Base-by-base conservation (phyloP, 2,113 vertebrate genomes). In the Tyrannus savana region DNA sequence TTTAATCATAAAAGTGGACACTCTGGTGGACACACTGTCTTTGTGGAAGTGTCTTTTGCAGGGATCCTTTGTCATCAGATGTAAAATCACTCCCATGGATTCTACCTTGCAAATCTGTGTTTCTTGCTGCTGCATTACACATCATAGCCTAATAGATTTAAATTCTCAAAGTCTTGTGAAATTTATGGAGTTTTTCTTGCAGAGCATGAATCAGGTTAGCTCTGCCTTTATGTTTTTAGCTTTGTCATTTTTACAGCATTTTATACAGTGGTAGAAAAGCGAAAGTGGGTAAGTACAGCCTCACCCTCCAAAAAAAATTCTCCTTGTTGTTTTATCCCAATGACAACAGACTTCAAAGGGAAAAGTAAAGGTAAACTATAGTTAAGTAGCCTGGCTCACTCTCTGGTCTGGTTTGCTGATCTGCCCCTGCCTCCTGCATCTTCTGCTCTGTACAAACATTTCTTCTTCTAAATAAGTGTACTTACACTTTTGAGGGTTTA, bases 131-230 rank as follows among this genome's bases (percentile, higher is more conserved):
- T 77, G 19, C 22, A 25, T 33, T 85, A 33, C 28, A 39, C 7
- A 50, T 9, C 19, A 55, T 21, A 39, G 14, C 18, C 28, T 69
- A 73, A 76, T 5, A 67, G 50, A 68, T 46, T 22, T 44, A 41
- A 39, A 66, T 56, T 93, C 49, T 16, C 31, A 77, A 59, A 62
- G 9, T 2, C 17, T 53, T 35, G 31, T 42, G 23, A 4, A 88
- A 71, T 2, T 27, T 8, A 12, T 49, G 37, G 10, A 22, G 10
- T 49, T 69, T 66, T 19, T 60, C 27, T 89, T 72, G 23, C 10
- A 17, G 13, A 64, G 3, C 3, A 21, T 18, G 12, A 62, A 37
- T 56, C 0, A 1, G 3, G 5, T 68, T 52, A 9, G 74, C 28
- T 82, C 42, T 79, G 7, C 12, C 22, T 71, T 63, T 49, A 41